Base-by-base conservation (phyloP, 2,888 invertebrate species). In the Hylaea fasciaria region DNA sequence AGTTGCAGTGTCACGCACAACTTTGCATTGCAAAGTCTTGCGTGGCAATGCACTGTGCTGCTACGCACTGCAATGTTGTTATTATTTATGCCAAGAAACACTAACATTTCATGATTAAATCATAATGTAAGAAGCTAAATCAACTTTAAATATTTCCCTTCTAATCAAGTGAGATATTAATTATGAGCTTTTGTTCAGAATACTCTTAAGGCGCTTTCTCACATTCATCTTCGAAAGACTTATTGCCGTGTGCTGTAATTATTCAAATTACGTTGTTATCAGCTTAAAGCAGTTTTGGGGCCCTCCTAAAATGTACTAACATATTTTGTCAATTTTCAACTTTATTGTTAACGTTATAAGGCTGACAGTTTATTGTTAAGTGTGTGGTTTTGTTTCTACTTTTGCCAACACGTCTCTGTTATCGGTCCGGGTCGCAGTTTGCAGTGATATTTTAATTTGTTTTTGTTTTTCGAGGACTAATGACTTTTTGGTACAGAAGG, bases 191-290 rank as follows among this genome's bases (percentile, higher is more conserved):
- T 77, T 68, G 72, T 72, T 72, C 52, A 62, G 58, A 56, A 58
- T 72, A 76, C 77, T 77, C 73, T 73, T 76, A 78, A 77, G 77
- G 69, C 70, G 69, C 73, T 74, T 73, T 64, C 70, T 73, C 74
- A 81, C 83, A 89, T 89, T 89, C 88, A 87, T 89, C 88, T 86
- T 87, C 77, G 60, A 73, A 79, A 83, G 81, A 78, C 82, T 83
- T 82, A 78, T 71, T 72, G 68, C 77, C 74, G 79, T 79, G 73
- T 77, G 76, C 70, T 65, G 81, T 88, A 89, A 90, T 89, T 90
- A 90, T 90, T 90, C 89, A 90, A 90, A 90, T 90, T 82, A 76
- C 72, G 66, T 76, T 71, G 86, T 90, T 90, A 90, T 90, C 90
- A 80, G 81, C 69, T 78, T 72, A 80, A 64, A 80, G 77, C 90